phyloP scores from a whole-genome alignment of 2,797 vertebrate genomes.

The Chanos chanos region DNA sequence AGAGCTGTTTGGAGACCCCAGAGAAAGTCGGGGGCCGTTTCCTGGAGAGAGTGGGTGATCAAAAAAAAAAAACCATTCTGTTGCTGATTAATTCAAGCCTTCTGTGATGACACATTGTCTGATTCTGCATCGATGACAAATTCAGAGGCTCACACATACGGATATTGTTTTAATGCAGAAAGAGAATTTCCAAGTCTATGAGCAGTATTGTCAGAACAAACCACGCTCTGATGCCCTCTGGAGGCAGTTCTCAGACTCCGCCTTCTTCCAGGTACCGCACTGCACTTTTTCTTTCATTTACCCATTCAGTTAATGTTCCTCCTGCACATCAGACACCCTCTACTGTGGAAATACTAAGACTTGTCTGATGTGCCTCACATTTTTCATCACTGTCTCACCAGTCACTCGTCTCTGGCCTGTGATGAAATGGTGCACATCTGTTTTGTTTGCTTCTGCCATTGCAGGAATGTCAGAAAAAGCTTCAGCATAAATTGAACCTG shows the following conservation, averaged over 20 bases:
- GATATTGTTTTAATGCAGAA: no score
- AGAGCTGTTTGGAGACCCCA: slow-evolving; percentile 83
- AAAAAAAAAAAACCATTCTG: neutral
- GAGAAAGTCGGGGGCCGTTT: slow-evolving; percentile 88
- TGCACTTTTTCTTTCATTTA: neutral
- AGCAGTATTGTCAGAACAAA: slow-evolving; percentile 97
- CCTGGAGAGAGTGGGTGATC: slow-evolving; percentile 81
- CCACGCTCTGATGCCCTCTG: slow-evolving; percentile 88
- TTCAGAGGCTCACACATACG: no score
- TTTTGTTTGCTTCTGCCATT: slow-evolving; percentile 15
- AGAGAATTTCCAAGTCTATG: slow-evolving; percentile 93
- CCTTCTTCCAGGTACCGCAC: slow-evolving; percentile 87
- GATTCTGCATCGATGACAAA: no score
- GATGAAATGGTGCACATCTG: neutral
- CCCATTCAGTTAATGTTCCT: no score
- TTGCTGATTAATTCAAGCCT: no score
- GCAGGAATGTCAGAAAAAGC: slow-evolving; percentile 91
- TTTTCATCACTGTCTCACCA: no score
- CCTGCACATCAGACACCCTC: no score
- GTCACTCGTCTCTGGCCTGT: neutral
- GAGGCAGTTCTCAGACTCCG: slow-evolving; percentile 86
- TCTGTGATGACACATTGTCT: no score
- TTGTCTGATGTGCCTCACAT: no score
- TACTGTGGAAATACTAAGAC: no score
- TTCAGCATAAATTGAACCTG: slow-evolving; percentile 90